Evolutionary conservation across 2,888 invertebrate species (phyloP).

Genomic region (Neria commutata): DNA sequence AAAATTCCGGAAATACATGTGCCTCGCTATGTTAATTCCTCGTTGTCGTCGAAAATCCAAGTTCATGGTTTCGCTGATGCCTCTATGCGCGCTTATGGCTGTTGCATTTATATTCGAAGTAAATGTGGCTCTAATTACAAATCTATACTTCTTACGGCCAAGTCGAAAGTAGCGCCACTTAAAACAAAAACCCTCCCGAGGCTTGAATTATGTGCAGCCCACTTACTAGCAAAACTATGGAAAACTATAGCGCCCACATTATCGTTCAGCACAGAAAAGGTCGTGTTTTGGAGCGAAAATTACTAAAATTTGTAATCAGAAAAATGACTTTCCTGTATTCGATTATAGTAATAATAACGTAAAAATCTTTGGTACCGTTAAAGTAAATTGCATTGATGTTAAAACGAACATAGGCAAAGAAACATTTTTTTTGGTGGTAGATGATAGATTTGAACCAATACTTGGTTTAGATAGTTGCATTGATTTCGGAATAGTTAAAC

Average conservation of each 20-base stretch:
- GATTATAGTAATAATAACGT: too few relatives aligned
- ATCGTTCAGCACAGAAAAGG: not conserved
- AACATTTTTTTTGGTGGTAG: too few relatives aligned
- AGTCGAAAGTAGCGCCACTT: not conserved
- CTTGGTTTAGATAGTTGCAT: too few relatives aligned
- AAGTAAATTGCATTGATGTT: too few relatives aligned
- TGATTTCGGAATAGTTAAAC: too few relatives aligned
- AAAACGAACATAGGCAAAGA: too few relatives aligned
- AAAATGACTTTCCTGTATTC: too few relatives aligned
- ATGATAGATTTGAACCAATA: too few relatives aligned
- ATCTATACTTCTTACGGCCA: not conserved
- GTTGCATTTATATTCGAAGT: conserved; percentile 12
- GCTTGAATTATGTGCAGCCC: not conserved
- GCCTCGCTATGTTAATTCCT: conserved; percentile 6
- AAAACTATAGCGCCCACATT: not conserved
- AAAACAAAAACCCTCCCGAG: not conserved
- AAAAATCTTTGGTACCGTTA: too few relatives aligned
- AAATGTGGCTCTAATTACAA: not conserved
- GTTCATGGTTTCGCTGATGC: conserved; percentile 20
- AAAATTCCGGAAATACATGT: conserved; percentile 7
- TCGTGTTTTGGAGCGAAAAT: conserved; percentile 5
- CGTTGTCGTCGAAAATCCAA: not conserved
- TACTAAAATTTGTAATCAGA: too few relatives aligned
- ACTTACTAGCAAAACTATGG: conserved; percentile 1
- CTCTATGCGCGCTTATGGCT: conserved; percentile 18